A percentile compares a stretch with the other conserved stretches of the same genome.
Conservation (phyloP, 2,113 vertebrate genomes). For the Rhinogobius similis region DNA sequence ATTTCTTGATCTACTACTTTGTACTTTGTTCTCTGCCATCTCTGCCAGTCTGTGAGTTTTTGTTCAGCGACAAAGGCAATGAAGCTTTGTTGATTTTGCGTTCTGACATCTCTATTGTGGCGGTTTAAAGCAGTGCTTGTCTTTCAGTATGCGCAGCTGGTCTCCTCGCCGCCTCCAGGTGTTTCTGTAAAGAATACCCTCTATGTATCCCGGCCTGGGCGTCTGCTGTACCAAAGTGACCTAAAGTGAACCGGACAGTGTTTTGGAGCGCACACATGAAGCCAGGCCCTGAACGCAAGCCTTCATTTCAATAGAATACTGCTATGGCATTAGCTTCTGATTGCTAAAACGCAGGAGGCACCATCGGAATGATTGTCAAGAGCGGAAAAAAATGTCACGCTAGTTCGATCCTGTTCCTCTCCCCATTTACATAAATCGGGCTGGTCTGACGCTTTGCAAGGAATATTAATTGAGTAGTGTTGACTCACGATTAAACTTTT, state of each 20-base stretch:
- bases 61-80: no score
- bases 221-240: background rate
- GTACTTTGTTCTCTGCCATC: no score
- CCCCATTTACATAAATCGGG: background rate
- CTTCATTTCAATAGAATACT: constrained; percentile 38
- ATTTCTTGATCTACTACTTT: no score
- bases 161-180: constrained; percentile 1
- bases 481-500: background rate
- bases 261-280: background rate
- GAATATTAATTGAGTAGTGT: background rate
- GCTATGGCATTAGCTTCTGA: constrained; percentile 53
- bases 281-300: background rate
- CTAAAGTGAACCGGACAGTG: background rate
- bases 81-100: no score
- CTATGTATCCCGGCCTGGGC: no score
- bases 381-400: background rate
- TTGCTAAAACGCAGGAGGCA: constrained; percentile 60
- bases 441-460: background rate
- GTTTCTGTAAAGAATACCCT: no score
- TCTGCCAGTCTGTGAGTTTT: no score
- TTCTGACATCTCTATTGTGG: no score
- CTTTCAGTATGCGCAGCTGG: no score
- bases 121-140: no score
- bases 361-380: constrained; percentile 56
- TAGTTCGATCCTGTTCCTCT: background rate